Base-by-base conservation (phyloP, 2,113 vertebrate genomes). In the Rhinolophus ferrumequinum region DNA sequence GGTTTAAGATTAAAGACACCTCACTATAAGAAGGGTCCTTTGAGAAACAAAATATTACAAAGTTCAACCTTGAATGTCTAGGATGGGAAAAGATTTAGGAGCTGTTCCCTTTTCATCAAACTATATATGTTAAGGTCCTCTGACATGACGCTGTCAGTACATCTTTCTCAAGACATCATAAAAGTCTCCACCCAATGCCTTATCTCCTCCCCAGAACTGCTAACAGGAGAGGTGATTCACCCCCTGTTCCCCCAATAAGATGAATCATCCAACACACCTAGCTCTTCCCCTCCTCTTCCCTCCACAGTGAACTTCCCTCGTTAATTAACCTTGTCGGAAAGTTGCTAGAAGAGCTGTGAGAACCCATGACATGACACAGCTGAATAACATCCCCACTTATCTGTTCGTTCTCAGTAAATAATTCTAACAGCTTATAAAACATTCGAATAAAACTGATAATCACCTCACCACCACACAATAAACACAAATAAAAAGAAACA, bases 401-500 rank as follows among this genome's bases (percentile, higher is more conserved):
- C 93, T 96, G 81, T 28, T 95, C 77, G 50, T 98, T 96, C 97
- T 97, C 93, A 90, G 80, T 95, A 81, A 97, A 96, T 97, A 97
- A 97, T 97, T 96, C 94, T 76, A 79, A 69, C 95, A 87, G 97
- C 69, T 93, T 97, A 96, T 96, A 98, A 97, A 97, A 94, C 90
- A 96, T 30, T 95, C 76, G 96, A 91, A 98, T 97, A 97, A 97
- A 97, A 96, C 88, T 81, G 44, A 30, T 92, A 97, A 80, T 94
- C 86, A 98, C 54, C 94, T 77, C 77, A 80, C 95, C 97, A 96
- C 94, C 96, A 95, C 56, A 94, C 82, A 96, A 44, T 95, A 93
- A 96, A 97, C 96, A 95, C 77, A 98, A 97, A 98, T 85, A 95
- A 93, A 98, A 97, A 87, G 6, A 73, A 97, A 97, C 88, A 69